These are phyloP conservation scores for Passer montanus DNA, from an alignment of 2,113 vertebrate genomes.

Conservation along the genomic window DNA sequence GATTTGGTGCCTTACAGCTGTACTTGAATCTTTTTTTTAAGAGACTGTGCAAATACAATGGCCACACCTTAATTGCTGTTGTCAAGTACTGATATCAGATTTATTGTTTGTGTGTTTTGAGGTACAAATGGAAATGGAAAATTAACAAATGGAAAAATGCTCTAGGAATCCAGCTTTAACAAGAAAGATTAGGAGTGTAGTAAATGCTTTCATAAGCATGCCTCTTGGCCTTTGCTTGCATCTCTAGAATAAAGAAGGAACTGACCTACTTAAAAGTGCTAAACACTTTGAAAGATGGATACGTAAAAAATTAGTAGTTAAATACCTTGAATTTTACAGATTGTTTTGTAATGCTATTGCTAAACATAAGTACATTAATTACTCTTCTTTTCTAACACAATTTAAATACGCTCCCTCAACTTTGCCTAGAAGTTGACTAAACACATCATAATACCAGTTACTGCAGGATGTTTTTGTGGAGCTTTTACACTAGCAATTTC, in stretches of 20 bases:
- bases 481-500: not conserved
- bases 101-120: slow-evolving; percentile 61
- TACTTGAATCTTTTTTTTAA: slow-evolving; percentile 24
- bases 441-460: not conserved
- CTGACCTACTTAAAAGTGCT: slow-evolving; percentile 1
- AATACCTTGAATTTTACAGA: not conserved
- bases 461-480: not conserved
- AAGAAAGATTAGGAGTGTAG: not conserved
- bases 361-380: not conserved
- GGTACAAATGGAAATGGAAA: not conserved
- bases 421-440: not conserved
- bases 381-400: not conserved
- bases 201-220: not conserved
- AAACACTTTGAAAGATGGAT: not conserved
- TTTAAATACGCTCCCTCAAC: not conserved
- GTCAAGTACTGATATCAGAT: slow-evolving; percentile 59
- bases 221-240: not conserved
- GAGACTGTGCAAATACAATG: slow-evolving; percentile 53
- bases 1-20: not conserved
- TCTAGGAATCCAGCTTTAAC: not conserved
- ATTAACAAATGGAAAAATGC: slow-evolving; percentile 26
- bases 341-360: not conserved
- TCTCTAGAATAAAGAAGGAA: not conserved
- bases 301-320: not conserved
- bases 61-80: slow-evolving; percentile 73